These are phyloP conservation scores for Orthonychiurus folsomi DNA, from an alignment of 2,888 invertebrate species.

Conservation along the genomic window DNA sequence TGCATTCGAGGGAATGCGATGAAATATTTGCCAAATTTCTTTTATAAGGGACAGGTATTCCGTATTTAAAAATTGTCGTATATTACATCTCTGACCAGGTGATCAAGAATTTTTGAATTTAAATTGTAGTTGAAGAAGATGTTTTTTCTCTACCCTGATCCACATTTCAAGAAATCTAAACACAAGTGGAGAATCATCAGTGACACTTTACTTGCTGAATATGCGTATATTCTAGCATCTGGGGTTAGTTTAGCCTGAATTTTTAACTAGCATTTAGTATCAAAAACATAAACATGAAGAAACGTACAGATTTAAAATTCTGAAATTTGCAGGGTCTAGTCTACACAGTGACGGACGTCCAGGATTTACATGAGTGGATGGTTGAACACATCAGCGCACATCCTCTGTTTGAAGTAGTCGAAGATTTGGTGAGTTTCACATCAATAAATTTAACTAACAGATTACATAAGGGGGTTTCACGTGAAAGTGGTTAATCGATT, in stretches of 20 bases:
- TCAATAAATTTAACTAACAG: conserved; percentile 14
- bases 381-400: conserved; percentile 80
- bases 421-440: conserved; percentile 64
- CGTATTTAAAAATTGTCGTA: no score
- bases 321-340: conserved; percentile 62
- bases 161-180: conserved; percentile 97
- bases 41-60: conserved; percentile 77
- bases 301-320: not conserved
- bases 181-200: conserved; percentile 99
- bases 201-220: conserved; percentile 83
- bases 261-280: not conserved
- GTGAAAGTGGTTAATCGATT: no score
- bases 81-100: not conserved
- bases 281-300: not conserved
- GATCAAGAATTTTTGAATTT: not conserved
- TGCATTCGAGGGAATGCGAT: conserved; percentile 95
- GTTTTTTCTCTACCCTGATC: conserved; percentile 98
- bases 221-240: conserved; percentile 82
- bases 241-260: conserved; percentile 52
- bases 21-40: conserved; percentile 98
- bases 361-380: conserved; percentile 97
- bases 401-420: conserved; percentile 71
- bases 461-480: not conserved
- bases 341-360: conserved; percentile 96
- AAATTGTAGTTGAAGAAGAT: conserved; percentile 71